phyloP scores from a whole-genome alignment of 2,797 vertebrate species.

The Semaprochilodus insignis region DNA sequence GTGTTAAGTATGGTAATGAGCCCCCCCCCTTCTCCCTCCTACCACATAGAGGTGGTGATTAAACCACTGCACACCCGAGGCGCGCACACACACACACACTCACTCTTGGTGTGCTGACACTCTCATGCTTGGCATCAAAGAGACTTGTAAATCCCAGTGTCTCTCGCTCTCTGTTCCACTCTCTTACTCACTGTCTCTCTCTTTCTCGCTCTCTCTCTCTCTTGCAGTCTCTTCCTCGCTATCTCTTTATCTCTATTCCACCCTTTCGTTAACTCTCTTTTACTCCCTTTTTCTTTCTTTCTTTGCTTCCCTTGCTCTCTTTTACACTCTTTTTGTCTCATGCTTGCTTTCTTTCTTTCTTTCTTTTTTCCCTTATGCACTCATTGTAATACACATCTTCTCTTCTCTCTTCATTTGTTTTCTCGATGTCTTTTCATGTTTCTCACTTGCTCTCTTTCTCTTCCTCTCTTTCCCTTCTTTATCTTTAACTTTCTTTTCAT shows the following conservation, averaged over 20 bases:
- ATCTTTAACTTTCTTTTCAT: too few relatives aligned
- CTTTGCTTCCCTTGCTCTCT: neutral
- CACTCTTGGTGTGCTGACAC: conserved; percentile 57
- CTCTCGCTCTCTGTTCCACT: conserved; percentile 17
- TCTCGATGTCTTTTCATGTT: too few relatives aligned
- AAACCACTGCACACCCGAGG: conserved; percentile 63
- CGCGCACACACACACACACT: conserved; percentile 15
- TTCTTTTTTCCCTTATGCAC: neutral
- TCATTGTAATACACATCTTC: neutral
- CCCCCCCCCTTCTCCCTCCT: conserved; percentile 41
- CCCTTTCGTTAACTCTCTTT: neutral
- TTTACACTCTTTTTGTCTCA: neutral
- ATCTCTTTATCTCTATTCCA: neutral
- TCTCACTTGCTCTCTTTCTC: too few relatives aligned
- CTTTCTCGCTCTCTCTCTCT: neutral
- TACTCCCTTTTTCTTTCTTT: neutral
- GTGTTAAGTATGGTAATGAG: conserved; percentile 65
- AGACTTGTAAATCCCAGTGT: conserved; percentile 67
- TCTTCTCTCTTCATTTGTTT: neutral
- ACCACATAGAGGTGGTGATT: conserved; percentile 64
- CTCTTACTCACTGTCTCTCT: conserved; percentile 6
- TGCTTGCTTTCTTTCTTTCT: neutral
- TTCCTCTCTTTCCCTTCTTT: too few relatives aligned
- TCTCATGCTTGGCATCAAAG: conserved; percentile 65
- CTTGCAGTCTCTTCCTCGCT: neutral